Base-by-base conservation (phyloP, 2,888 invertebrate genomes). In the Aromia moschata region DNA sequence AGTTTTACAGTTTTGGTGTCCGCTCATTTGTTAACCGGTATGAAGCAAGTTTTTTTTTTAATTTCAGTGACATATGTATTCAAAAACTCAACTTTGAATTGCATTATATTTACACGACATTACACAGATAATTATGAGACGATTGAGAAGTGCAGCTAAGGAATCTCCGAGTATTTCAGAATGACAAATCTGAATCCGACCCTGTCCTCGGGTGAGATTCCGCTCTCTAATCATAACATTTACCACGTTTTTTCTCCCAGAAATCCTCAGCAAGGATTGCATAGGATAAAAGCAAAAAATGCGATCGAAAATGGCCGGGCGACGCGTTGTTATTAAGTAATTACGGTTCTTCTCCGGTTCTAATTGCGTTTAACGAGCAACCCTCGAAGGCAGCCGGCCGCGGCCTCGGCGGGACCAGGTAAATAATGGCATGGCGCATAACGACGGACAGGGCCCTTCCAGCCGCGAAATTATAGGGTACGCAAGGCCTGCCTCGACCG, bases 331-430 rank as follows among this genome's bases (percentile, higher is more conserved):
- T 74, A 75, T 74, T 72, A 73, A 72, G 72, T 72, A 73, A 76
- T 63, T 68, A 65, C 64, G 66, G 56, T 45, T 49, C 57, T 53
- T n/a, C n/a, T n/a, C n/a, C 56, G 57, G 52, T 60, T n/a, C 72
- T 75, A 74, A 75, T 76, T 74, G 70, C 68, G 55, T 69, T 68
- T 70, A 72, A 72, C 69, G 68, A 72, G 68, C 68, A 69, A 67
- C 69, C n/a, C 69, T 61, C 61, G 67, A 59, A 49, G 44, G 45
- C 49, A 55, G 61, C 58, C 55, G 46, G 61, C 56, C 55, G 36
- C 31, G 52, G 57, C 61, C 44, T 45, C 38, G 53, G 36, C 47
- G 43, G 54, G 46, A 54, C 43, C 64, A 61, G 64, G 64, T 64
- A 64, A 64, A 64, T 61, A 64, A 64, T 64, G 55, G 58, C 56